A percentile compares a stretch with the other conserved stretches of the same genome.
Conservation (phyloP, 2,113 vertebrate species). For the Periophthalmodon schlosseri region DNA sequence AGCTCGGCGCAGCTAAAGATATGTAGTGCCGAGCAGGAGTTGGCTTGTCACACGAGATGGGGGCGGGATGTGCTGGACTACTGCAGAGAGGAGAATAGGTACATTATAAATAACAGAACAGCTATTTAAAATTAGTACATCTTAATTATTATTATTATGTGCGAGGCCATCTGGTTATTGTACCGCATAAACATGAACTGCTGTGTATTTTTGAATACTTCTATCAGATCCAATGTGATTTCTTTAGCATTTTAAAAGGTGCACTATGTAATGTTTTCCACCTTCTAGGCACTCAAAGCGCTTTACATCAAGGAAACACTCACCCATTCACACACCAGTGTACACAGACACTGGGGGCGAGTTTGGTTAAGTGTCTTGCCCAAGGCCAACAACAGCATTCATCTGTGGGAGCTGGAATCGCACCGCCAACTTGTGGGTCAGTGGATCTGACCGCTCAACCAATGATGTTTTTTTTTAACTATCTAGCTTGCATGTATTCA, state of each 20-base stretch:
- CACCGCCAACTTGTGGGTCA: no score
- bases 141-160: conserved; percentile 1
- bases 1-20: conserved; percentile 62
- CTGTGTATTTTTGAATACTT: not conserved
- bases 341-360: no score
- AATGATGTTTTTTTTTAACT: no score
- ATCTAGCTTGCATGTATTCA: no score
- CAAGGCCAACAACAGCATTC: no score
- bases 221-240: not conserved
- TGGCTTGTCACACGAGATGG: conserved; percentile 46
- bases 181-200: not conserved
- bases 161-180: not conserved
- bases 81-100: conserved; percentile 4
- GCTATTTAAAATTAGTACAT: not conserved
- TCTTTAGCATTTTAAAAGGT: not conserved
- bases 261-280: no score
- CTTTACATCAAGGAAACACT: no score
- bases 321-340: no score
- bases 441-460: no score
- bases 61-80: conserved; percentile 14
- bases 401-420: no score
- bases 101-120: conserved; percentile 8
- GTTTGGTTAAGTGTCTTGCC: no score
- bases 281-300: no score
- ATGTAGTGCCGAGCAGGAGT: conserved; percentile 53